A percentile compares a stretch with the other conserved stretches of the same genome.
Evolutionary conservation across 2,888 invertebrate genomes (phyloP).

Genomic region (Caenorhabditis angaria): DNA sequence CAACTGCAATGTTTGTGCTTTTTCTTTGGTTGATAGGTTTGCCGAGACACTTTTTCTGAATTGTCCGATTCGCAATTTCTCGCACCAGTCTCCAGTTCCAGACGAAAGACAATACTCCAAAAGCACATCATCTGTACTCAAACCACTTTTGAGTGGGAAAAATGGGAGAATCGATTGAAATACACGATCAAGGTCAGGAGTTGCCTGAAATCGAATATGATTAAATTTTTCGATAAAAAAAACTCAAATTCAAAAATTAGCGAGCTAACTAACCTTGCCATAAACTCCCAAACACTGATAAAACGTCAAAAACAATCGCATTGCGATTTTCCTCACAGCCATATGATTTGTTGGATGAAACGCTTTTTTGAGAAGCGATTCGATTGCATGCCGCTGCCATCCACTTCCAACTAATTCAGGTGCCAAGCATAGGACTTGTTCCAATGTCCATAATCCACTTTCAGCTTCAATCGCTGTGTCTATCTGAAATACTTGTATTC

Average conservation of each 20-base stretch:
- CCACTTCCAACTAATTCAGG: conserved; percentile 71
- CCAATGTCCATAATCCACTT: conserved; percentile 69
- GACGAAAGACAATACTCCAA: conserved; percentile 62
- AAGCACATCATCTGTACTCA: conserved; percentile 59
- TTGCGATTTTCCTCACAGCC: conserved; percentile 70
- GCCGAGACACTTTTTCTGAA: conserved; percentile 7
- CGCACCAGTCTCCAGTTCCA: conserved; percentile 50
- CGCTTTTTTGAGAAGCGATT: conserved; percentile 68
- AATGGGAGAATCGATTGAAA: conserved; percentile 69
- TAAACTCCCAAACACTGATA: conserved; percentile 68
- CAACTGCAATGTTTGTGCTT: conserved; percentile 66
- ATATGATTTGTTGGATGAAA: conserved; percentile 69
- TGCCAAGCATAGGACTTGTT: conserved; percentile 67
- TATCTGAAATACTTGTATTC: conserved; percentile 11
- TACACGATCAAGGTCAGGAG: conserved; percentile 56
- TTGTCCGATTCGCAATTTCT: conserved; percentile 20
- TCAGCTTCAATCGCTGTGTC: conserved; percentile 65
- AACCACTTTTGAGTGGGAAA: conserved; percentile 64
- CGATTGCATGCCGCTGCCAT: conserved; percentile 70
- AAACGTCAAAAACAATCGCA: conserved; percentile 70
- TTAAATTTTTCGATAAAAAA: neutral
- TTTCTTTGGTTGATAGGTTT: conserved; percentile 52
- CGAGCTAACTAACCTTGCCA: conserved; percentile 45
- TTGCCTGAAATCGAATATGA: conserved; percentile 22
- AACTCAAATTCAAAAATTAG: neutral